Conservation (phyloP, 1,140 invertebrate species). For the Patella vulgata region DNA sequence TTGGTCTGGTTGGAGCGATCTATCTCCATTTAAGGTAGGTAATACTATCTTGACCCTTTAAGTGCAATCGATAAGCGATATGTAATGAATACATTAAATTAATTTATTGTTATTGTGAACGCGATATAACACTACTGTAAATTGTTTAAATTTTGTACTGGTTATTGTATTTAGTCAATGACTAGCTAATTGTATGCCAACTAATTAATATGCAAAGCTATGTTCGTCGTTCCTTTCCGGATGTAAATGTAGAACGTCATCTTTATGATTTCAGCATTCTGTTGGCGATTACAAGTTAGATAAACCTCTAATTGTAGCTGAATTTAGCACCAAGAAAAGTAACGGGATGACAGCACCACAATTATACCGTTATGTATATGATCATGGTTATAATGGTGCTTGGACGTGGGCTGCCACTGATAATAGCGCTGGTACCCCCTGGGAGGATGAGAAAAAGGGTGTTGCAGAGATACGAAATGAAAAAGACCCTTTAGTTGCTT, state of each 20-base stretch:
- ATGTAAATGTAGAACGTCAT: no score
- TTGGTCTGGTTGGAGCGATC: conserved; percentile 48
- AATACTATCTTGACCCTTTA: conserved; percentile 1
- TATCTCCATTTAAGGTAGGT: conserved; percentile 60
- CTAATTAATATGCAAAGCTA: no score
- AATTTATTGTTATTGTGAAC: no score
- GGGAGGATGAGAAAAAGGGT: no score
- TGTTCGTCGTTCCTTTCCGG: no score
- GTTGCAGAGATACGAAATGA: no score
- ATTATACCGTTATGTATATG: conserved; percentile 61
- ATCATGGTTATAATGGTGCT: conserved; percentile 60
- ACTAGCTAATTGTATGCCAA: no score
- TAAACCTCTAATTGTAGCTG: conserved; percentile 66
- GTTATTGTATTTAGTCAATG: no score
- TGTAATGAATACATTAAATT: background rate
- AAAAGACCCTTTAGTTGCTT: no score
- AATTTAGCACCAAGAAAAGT: conserved; percentile 56
- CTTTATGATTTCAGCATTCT: conserved; percentile 45
- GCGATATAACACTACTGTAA: no score
- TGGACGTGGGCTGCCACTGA: conserved; percentile 60
- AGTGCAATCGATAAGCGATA: background rate
- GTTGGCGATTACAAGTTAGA: conserved; percentile 52
- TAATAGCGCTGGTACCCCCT: background rate
- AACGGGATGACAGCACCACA: conserved; percentile 47
- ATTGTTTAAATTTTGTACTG: no score